Evolutionary conservation across 2,797 vertebrate genomes (phyloP), one percentile per base, ranked within the genome.

Genomic region (Acrossocheilus wenchowensis): DNA sequence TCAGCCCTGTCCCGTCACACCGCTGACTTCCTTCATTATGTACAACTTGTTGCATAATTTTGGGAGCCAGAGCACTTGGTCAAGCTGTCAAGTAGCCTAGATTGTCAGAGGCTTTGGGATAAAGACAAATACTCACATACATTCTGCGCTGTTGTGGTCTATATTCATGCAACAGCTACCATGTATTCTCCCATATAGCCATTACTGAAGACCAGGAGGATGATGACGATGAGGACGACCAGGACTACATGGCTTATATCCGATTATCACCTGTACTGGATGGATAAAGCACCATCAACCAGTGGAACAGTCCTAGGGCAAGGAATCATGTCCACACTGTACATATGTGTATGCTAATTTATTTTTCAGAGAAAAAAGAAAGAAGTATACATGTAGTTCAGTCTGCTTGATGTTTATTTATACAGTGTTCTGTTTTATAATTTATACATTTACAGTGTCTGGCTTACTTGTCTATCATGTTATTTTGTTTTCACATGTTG

Each of bases 341-440:
- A 99, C 95, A 99, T 97, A 98, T 96, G 96, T 99, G 98, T 99
- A 98, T 97, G 97, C 97, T 98, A 99, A 99, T 99, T 99, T 99
- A 99, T 99, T 99, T 98, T 97, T 97, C 95, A 96, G 96, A 96
- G 95, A 94, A 97, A 95, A 96, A 89, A 96, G 93, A 97, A 95
- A 95, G 94, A 97, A 98, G 96, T 98, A 97, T 97, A 97, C 97
- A 96, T 97, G 97, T 97, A 98, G 97, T 97, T 97, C 97, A 98
- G 97, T 98, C 96, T 96, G 92, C 95, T 98, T 97, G 97, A 98
- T 97, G 96, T 99, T 99, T 99, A 99, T 99, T 99, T 99, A 99
- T 99, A 98, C 96, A 96, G 96, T 97, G 95, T 97, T 91, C 92
- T 96, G 96, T 97, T 99, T 98, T 98, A 97, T 99, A 99, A 99